Percentiles rank a stretch among this genome's conserved stretches.
phyloP scores from a whole-genome alignment of 1,140 invertebrate species.

The Forficula auricularia region DNA sequence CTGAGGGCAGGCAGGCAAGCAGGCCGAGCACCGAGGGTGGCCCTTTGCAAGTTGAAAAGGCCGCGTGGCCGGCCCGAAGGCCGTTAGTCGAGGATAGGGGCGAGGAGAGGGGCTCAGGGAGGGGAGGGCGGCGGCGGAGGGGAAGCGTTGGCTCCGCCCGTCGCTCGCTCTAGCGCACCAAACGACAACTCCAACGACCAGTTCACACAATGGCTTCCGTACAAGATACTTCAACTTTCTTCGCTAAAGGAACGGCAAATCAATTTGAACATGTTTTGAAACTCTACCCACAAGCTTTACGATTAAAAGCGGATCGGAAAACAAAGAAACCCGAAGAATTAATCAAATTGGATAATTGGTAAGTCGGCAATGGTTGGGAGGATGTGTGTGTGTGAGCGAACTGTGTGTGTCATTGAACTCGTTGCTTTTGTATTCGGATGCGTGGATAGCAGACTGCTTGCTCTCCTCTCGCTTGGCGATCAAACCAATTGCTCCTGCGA shows the following conservation, averaged over 20 bases:
- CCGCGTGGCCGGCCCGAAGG: too few relatives aligned
- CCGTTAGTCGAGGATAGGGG: too few relatives aligned
- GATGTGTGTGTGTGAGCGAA: too few relatives aligned
- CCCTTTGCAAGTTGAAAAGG: too few relatives aligned
- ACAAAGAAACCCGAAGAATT: constrained; percentile 82
- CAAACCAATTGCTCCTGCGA: constrained; percentile 14
- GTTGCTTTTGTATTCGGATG: constrained; percentile 20
- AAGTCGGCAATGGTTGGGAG: constrained; percentile 40
- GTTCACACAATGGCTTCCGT: constrained; percentile 62
- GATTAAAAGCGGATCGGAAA: constrained; percentile 69
- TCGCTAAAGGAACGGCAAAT: constrained; percentile 63
- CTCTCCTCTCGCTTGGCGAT: too few relatives aligned
- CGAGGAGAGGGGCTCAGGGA: too few relatives aligned
- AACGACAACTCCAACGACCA: constrained; percentile 11
- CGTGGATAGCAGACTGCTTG: constrained; percentile 18
- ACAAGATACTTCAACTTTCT: constrained; percentile 77
- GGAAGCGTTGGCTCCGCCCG: too few relatives aligned
- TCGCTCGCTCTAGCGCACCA: too few relatives aligned
- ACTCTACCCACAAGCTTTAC: constrained; percentile 71
- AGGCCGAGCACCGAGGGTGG: too few relatives aligned
- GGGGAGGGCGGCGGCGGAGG: too few relatives aligned
- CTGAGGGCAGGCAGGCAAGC: too few relatives aligned
- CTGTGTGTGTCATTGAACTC: constrained; percentile 27
- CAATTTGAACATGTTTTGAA: constrained; percentile 77
- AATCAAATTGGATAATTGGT: constrained; percentile 85